Percentiles rank a stretch among this genome's conserved stretches.
Evolutionary conservation across 2,113 vertebrate genomes (phyloP).

Genomic region (Sinosuthora webbiana): DNA sequence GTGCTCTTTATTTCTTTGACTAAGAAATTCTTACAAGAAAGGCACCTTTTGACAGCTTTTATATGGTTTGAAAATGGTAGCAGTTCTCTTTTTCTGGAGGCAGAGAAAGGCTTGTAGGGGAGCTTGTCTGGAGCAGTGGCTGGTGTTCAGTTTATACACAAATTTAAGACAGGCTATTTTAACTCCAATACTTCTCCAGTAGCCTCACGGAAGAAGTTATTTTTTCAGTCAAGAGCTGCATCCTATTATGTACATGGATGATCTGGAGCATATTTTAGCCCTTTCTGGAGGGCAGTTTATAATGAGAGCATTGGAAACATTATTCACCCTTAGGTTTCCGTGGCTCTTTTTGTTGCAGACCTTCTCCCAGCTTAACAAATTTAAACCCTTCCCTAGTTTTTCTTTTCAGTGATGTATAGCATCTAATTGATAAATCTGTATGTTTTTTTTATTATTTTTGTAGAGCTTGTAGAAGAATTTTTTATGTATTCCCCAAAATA

Average conservation of each 20-base stretch:
- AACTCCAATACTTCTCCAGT: neutral
- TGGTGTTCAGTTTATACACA: neutral
- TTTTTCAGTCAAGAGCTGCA: neutral
- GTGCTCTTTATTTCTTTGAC: neutral
- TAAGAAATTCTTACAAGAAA: neutral
- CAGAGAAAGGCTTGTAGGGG: neutral
- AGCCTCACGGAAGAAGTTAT: conserved; percentile 2
- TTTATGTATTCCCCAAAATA: neutral
- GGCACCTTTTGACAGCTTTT: neutral
- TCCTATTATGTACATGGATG: neutral
- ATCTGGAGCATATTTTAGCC: neutral
- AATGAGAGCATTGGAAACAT: neutral
- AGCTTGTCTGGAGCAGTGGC: neutral
- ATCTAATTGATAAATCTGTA: neutral
- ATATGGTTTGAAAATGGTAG: neutral
- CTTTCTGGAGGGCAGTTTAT: conserved; percentile 15
- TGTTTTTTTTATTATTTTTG: neutral
- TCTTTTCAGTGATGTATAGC: neutral
- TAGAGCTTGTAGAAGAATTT: neutral
- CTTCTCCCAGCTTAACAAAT: neutral
- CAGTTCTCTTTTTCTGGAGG: neutral
- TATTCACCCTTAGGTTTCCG: neutral
- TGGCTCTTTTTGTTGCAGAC: neutral
- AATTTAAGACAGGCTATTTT: neutral
- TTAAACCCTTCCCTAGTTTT: neutral